Evolutionary conservation across 1,140 invertebrate genomes (phyloP), one percentile per base, ranked within the genome.

Genomic region (Drosophila serrata): DNA sequence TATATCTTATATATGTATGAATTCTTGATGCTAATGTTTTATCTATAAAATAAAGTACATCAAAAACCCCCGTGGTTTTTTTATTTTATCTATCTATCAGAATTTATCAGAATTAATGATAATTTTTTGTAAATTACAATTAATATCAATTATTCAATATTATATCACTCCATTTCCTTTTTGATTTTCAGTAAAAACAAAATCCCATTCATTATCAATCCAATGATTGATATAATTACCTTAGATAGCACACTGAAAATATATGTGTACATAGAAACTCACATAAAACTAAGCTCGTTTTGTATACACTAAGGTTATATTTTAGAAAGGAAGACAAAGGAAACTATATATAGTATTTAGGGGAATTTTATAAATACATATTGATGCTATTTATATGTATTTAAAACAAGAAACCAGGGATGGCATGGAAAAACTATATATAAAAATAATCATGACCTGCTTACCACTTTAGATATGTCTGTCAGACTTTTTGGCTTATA

Each of bases 391-490:
- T 35, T 37, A 31, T 43, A 53, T 43, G 11, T 9, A 53, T 31
- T 29, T 65, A 69, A 68, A 19, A 31, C 37, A 29, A 27, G 17
- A 40, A 12, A 17, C 35, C 24, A 62, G 31, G 27, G 51, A 37
- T 55, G 33, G 37, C 35, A 12, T 65, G 37, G 39, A 35, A 49
- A 45, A 45, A 55, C n/a, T n/a, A 37, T 49, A 22, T 68, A 13
- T 37, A 33, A 37, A 46, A 69, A 68, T 70, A 46, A 57, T 70
- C 39, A 39, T 70, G 49, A 39, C 31, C 42, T 11, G 45, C 33
- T 68, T 70, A 56, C 61, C 64, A 68, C 60, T 42, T 51, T 9
- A 49, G 19, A 40, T 65, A 65, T 67, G 33, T 48, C 17, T 62
- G 45, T 42, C 51, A 53, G 49, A 2, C 13, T 53, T 37, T 55